These are phyloP conservation scores for Atherinomorus stipes DNA, from an alignment of 2,113 vertebrate species.

Conservation along the genomic window DNA sequence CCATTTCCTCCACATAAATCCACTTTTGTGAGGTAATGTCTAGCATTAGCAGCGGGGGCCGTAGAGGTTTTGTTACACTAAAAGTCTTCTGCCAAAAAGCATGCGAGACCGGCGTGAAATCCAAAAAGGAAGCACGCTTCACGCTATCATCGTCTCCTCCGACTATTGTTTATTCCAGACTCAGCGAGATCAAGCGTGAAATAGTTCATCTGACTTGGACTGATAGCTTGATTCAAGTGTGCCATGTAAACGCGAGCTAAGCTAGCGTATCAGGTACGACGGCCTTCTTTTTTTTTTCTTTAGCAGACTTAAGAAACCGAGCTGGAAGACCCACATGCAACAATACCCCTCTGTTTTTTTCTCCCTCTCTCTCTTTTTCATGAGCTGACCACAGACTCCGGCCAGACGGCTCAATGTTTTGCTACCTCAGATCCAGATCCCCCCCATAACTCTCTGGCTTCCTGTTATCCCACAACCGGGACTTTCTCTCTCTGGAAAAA, in stretches of 20 bases:
- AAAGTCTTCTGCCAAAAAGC: constrained; percentile 56
- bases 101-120: constrained; percentile 56
- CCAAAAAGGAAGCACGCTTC: constrained; percentile 46
- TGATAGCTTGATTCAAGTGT: constrained; percentile 39
- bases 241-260: not conserved
- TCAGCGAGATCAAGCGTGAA: constrained; percentile 45
- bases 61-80: constrained; percentile 48
- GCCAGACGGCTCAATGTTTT: constrained; percentile 78
- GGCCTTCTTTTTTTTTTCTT: constrained; percentile 35
- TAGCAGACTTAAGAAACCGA: constrained; percentile 22
- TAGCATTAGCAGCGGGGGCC: constrained; percentile 60
- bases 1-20: constrained; percentile 76
- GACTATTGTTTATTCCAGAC: constrained; percentile 10
- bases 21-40: constrained; percentile 80
- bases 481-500: constrained; percentile 64
- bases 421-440: constrained; percentile 68
- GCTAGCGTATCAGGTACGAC: constrained; percentile 19
- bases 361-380: constrained; percentile 58
- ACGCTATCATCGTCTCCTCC: constrained; percentile 36
- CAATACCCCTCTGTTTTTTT: constrained; percentile 30
- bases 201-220: constrained; percentile 36
- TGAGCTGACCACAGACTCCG: constrained; percentile 83
- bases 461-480: constrained; percentile 72
- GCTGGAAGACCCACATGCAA: constrained; percentile 49
- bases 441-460: constrained; percentile 72